phyloP scores from a whole-genome alignment of 2,113 vertebrate species.

The Pluvianellus socialis region DNA sequence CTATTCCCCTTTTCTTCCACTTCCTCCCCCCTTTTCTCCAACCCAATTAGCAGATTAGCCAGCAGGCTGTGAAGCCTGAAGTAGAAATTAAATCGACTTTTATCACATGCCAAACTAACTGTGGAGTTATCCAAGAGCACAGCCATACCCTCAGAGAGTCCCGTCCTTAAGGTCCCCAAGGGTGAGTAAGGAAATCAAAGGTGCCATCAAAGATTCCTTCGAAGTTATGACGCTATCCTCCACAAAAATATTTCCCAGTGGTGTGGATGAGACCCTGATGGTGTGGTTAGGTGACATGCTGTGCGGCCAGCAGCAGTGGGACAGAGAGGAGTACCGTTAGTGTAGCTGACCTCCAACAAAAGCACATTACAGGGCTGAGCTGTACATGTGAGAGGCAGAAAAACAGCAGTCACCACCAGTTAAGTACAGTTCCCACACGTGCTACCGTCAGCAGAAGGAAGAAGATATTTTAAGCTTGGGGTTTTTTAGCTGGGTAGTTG shows the following conservation, averaged over 20 bases:
- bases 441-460: background rate
- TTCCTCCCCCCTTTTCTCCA: background rate
- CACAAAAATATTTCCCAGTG: background rate
- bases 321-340: background rate
- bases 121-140: background rate
- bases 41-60: constrained; percentile 49
- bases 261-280: background rate
- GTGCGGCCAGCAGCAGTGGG: background rate
- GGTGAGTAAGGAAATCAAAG: constrained; percentile 3
- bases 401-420: background rate
- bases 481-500: rapidly evolving
- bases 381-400: background rate
- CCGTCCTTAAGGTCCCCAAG: background rate
- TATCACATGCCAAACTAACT: constrained; percentile 8
- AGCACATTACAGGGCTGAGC: rapidly evolving
- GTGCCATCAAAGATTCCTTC: background rate
- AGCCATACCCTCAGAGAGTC: background rate
- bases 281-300: background rate
- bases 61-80: constrained; percentile 10
- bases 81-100: constrained; percentile 38
- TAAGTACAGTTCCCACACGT: background rate
- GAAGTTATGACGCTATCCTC: background rate
- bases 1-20: background rate
- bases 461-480: background rate
- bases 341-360: rapidly evolving